Evolutionary conservation across 2,888 invertebrate genomes (phyloP).

Genomic region (Apodemia mormo): DNA sequence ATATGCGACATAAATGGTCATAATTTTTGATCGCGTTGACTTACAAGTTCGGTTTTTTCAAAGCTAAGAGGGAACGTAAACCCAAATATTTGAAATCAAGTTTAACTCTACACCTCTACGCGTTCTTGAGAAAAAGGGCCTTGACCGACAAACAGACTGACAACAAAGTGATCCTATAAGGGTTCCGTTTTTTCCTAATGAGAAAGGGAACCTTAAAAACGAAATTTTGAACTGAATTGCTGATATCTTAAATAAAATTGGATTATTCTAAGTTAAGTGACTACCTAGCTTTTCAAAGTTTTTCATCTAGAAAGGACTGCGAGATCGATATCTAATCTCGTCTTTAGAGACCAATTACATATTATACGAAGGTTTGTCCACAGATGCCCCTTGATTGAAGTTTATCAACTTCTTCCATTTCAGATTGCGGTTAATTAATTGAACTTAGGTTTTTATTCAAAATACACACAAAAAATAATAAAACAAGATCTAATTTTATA

Average conservation of each 20-base stretch:
- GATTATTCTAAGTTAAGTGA: not conserved
- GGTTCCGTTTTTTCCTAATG: too few relatives aligned
- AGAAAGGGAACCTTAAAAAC: too few relatives aligned
- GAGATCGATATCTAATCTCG: slow-evolving; percentile 4
- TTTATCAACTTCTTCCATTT: slow-evolving; percentile 1
- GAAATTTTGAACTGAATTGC: not conserved
- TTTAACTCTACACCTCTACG: too few relatives aligned
- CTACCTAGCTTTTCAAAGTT: not conserved
- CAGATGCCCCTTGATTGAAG: slow-evolving; percentile 5
- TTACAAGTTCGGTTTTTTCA: too few relatives aligned
- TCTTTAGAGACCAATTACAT: not conserved
- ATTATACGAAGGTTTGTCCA: not conserved
- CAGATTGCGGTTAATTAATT: slow-evolving; percentile 8
- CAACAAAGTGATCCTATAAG: too few relatives aligned
- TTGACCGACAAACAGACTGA: too few relatives aligned
- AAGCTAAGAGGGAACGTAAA: too few relatives aligned
- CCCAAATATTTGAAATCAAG: too few relatives aligned
- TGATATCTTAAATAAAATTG: not conserved
- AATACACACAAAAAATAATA: too few relatives aligned
- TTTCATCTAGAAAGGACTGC: not conserved
- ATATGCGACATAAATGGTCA: too few relatives aligned
- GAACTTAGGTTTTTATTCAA: not conserved
- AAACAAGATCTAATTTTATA: not conserved
- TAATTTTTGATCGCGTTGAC: too few relatives aligned
- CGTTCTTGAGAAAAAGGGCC: too few relatives aligned